Conservation (phyloP, 2,113 vertebrate species). For the Pagrus major region DNA sequence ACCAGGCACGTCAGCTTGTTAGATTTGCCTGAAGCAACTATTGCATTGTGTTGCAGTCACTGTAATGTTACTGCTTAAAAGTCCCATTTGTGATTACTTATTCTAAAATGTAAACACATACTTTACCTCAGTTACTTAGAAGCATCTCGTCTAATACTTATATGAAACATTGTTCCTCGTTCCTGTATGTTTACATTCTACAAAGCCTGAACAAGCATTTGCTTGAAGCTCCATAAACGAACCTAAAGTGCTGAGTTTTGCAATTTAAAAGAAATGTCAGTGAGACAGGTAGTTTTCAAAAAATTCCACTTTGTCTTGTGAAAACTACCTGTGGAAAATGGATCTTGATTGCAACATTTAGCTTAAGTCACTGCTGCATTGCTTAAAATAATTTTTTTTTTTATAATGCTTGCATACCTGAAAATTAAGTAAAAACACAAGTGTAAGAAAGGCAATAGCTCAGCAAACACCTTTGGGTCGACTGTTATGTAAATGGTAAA, state of each 20-base stretch:
- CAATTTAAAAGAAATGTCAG: neutral
- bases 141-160: neutral
- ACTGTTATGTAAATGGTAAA: too few relatives aligned
- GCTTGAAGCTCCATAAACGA: neutral
- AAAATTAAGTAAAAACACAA: neutral
- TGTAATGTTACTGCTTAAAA: neutral
- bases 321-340: neutral
- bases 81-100: neutral
- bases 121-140: neutral
- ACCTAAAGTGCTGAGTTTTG: conserved; percentile 30
- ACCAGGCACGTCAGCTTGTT: neutral
- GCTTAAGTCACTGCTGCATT: conserved; percentile 17
- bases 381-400: neutral
- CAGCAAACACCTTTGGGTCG: too few relatives aligned
- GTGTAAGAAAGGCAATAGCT: neutral
- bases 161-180: neutral
- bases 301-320: neutral
- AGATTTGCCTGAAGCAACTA: neutral
- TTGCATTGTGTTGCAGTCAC: neutral
- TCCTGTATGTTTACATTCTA: neutral
- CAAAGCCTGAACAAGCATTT: neutral
- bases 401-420: neutral
- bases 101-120: neutral
- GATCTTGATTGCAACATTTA: neutral
- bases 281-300: neutral